Conservation (phyloP, 2,113 vertebrate genomes). For the Ginglymostoma cirratum region DNA sequence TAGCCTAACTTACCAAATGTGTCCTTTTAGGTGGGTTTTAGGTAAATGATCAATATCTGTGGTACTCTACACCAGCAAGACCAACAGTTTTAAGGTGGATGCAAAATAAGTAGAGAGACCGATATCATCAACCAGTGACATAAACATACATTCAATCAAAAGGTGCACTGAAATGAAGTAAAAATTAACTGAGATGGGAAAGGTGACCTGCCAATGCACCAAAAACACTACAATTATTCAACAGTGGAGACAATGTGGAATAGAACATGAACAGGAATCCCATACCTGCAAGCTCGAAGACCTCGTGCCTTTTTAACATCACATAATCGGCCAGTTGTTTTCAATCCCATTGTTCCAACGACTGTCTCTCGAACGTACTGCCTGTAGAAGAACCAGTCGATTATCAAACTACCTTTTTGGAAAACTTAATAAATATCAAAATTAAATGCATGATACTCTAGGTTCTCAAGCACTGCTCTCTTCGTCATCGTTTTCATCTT, state of each 20-base stretch:
- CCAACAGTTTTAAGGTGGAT: background rate
- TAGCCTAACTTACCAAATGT: background rate
- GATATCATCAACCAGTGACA: background rate
- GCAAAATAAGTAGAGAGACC: background rate
- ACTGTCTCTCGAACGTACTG: slow-evolving; percentile 84
- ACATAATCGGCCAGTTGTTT: slow-evolving; percentile 80
- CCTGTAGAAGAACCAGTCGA: slow-evolving; percentile 50
- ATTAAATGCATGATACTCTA: background rate
- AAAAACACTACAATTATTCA: background rate
- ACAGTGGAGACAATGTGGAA: background rate
- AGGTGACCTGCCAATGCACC: background rate
- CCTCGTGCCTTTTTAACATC: slow-evolving; percentile 80
- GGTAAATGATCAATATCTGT: background rate
- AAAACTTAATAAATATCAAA: background rate
- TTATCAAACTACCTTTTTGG: background rate
- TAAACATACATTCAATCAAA: background rate
- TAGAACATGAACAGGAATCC: background rate
- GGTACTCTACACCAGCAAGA: background rate
- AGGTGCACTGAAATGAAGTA: background rate
- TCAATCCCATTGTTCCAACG: slow-evolving; percentile 92
- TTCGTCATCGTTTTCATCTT: background rate
- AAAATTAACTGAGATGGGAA: background rate
- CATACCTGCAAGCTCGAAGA: slow-evolving; percentile 82
- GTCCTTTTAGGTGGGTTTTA: background rate
- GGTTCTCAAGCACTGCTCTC: background rate